Conservation (phyloP, 2,888 invertebrate species). For the Ctena decussata region DNA sequence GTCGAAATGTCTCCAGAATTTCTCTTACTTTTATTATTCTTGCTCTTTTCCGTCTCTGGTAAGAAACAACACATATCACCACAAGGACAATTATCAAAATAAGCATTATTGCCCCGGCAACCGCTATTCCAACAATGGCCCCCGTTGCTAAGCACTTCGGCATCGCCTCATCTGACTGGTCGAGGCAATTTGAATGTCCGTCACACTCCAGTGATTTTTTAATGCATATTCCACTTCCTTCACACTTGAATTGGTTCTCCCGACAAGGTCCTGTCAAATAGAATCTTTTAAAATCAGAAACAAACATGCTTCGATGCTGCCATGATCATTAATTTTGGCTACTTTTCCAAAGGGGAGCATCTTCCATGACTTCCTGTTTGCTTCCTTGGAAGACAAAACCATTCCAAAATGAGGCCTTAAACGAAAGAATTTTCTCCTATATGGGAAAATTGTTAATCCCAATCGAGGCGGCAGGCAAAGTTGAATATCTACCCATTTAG, state of each 20-base stretch:
- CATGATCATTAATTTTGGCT: too few relatives aligned
- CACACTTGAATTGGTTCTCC: constrained; percentile 55
- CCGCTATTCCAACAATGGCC: constrained; percentile 48
- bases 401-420: too few relatives aligned
- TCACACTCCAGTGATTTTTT: constrained; percentile 55
- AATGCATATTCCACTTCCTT: constrained; percentile 42
- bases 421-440: too few relatives aligned
- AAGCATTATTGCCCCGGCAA: constrained; percentile 47
- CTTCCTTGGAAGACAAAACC: too few relatives aligned
- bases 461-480: too few relatives aligned
- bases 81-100: constrained; percentile 48
- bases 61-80: constrained; percentile 35
- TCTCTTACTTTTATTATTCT: constrained; percentile 65
- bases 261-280: constrained; percentile 51
- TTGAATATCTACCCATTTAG: too few relatives aligned
- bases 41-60: constrained; percentile 41
- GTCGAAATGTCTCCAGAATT: constrained; percentile 47
- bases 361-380: too few relatives aligned
- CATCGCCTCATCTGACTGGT: constrained; percentile 60
- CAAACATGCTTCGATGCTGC: too few relatives aligned
- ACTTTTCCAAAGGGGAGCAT: too few relatives aligned
- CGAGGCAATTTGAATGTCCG: constrained; percentile 42
- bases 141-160: constrained; percentile 57
- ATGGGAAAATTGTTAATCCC: too few relatives aligned
- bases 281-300: too few relatives aligned